Base-by-base conservation (phyloP, 1,140 invertebrate genomes). In the Megalopta genalis region DNA sequence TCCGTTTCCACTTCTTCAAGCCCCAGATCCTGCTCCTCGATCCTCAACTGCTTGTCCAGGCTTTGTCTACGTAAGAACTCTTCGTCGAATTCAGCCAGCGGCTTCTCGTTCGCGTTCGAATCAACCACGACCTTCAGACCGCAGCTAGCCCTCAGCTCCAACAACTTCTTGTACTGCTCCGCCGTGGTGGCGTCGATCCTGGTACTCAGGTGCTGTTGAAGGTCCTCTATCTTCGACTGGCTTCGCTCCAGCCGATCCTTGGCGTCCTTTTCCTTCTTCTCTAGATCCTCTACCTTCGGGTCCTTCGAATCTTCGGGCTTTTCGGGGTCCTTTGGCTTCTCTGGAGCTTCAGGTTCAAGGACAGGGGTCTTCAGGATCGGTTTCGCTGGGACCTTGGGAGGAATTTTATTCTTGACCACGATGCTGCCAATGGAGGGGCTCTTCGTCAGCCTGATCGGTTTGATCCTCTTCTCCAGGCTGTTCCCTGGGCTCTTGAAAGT, bases 191-290 rank as follows among this genome's bases (percentile, higher is more conserved):
- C 82, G 49, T 90, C 88, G 23, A 92, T 90, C 62, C 86, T 88
- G 0, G 90, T 91, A 7, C 79, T 73, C 18, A 92, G 74, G 71
- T 90, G 89, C 37, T 88, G 83, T 23, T 92, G 91, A 4, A 92
- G 81, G 16, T 82, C 85, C 62, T 90, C 87, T 75, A 92, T 92
- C 25, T 88, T 88, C 23, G 76, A 72, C 23, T 88, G 88, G 57
- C 88, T 91, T 49, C 37, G 65, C 5, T 79, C 80, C 9, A 71
- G 7, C 0, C 68, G 69, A 80, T 67, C 27, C 1, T 60, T 60
- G 12, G 79, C 63, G 37, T 46, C 32, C 49, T 21, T 52, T 18
- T 52, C 49, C 16, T 21, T 52, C 16, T 52, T 52, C 0, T 52
- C 16, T 21, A 52, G 49, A 2, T 21, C 49, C 49, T 52, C 42